These are phyloP conservation scores for Ataeniobius toweri DNA, from an alignment of 2,797 vertebrate species.

Conservation along the genomic window DNA sequence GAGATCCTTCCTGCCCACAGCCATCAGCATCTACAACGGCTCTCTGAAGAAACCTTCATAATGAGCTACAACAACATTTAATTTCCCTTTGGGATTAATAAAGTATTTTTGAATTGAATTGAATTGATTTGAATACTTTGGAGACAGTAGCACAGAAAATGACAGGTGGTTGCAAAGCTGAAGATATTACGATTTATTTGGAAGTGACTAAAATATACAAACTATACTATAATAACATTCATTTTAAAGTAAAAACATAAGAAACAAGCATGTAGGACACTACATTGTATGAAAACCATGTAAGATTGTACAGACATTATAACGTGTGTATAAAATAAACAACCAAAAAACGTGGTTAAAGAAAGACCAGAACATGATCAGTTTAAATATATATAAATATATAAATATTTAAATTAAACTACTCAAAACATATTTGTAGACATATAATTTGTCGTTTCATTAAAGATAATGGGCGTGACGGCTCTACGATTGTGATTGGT, in stretches of 20 bases:
- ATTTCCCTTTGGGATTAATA: too few species aligned
- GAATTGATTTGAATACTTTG: too few species aligned
- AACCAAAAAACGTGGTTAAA: background rate
- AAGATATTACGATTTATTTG: too few species aligned
- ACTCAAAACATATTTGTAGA: background rate
- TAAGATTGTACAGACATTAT: background rate
- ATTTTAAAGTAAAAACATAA: background rate
- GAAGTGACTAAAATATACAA: too few species aligned
- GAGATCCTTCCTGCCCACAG: too few species aligned
- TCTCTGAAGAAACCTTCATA: too few species aligned
- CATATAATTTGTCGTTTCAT: too few species aligned
- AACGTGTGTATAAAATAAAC: background rate
- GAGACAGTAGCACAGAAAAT: too few species aligned
- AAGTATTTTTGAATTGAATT: too few species aligned
- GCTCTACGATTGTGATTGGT: slow-evolving; percentile 33
- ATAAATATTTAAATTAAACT: background rate
- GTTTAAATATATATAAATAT: background rate
- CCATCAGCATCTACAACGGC: too few species aligned
- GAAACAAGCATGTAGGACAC: background rate
- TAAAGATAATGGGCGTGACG: background rate
- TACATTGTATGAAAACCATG: background rate
- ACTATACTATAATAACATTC: background rate
- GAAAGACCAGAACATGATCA: background rate
- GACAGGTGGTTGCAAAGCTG: too few species aligned
- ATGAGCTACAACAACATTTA: too few species aligned